These are phyloP conservation scores for Platycercus adscitus DNA, from an alignment of 2,113 vertebrate species.

Conservation along the genomic window DNA sequence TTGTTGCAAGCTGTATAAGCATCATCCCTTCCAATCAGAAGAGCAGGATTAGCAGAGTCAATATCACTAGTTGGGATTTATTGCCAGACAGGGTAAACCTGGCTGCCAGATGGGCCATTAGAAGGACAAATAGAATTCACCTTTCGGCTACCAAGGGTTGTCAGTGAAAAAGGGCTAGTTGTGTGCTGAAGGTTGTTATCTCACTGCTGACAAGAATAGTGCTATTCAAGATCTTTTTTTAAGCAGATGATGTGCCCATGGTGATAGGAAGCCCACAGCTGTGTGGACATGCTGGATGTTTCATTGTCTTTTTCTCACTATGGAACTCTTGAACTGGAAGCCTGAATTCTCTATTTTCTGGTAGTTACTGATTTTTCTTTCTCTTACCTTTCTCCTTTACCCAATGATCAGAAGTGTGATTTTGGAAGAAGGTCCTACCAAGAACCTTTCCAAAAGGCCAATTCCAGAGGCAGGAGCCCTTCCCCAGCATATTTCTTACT, in stretches of 20 bases:
- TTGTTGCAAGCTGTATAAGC: fast-evolving
- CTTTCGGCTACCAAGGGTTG: neutral
- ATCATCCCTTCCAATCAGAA: neutral
- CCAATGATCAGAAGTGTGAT: neutral
- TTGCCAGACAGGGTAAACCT: neutral
- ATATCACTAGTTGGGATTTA: neutral
- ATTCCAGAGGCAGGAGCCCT: neutral
- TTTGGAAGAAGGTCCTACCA: neutral
- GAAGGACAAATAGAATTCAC: neutral
- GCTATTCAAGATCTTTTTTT: neutral
- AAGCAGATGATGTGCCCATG: neutral
- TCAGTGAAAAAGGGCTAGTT: neutral
- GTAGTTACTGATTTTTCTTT: neutral
- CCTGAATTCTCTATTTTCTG: neutral
- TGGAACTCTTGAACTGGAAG: neutral
- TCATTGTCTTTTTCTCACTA: neutral
- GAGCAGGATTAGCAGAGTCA: neutral
- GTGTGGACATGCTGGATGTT: neutral
- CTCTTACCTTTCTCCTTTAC: neutral
- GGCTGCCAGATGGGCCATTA: neutral
- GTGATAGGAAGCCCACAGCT: neutral
- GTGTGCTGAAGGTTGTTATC: neutral
- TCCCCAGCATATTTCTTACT: neutral
- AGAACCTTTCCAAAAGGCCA: neutral
- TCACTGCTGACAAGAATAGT: neutral